Base-by-base conservation (phyloP, 2,797 vertebrate species). In the Pterois miles region DNA sequence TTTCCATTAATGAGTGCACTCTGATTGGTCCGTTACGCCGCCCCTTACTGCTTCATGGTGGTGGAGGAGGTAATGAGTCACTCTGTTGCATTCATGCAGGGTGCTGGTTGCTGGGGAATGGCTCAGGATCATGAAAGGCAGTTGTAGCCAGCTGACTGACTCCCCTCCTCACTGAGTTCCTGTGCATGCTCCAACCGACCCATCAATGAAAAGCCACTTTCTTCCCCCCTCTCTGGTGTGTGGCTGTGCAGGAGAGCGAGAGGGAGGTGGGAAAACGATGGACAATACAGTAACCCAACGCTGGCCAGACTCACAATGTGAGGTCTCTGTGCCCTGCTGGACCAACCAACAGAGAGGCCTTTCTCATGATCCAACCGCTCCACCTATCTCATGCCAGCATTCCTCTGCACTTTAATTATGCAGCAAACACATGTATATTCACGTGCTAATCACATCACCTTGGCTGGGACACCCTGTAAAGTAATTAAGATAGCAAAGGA, bases 161-260 rank as follows among this genome's bases (percentile, higher is more conserved):
- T 88, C 63, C 43, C 36, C 74, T 88, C 80, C 65, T 88, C 73
- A 59, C 78, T 54, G 66, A 88, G 91, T 92, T 95, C 91, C 91
- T 92, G 78, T 88, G 88, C 82, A 83, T 84, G 87, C 80, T 80
- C 87, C 74, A 71, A 76, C 71, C 82, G 82, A 87, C 80, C 86
- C 60, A 67, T 86, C 81, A 71, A 92, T 95, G 94, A 95, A 96
- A 95, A 95, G 93, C 76, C 85, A 94, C 93, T 94, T 94, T 95
- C 91, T 93, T 94, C 78, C 84, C 78, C 75, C 73, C 72, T 88
- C 86, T 91, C 80, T 92, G 93, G 85, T 89, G 86, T 56, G 60
- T 88, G 70, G 82, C 82, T 86, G 82, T 83, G 82, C 82, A 88
- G 83, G 73, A 88, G 87, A 87, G 82, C 1, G 65, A 86, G 80